A percentile compares a stretch with the other conserved stretches of the same genome.
phyloP scores from a whole-genome alignment of 2,888 invertebrate species.

The Macaria liturata region DNA sequence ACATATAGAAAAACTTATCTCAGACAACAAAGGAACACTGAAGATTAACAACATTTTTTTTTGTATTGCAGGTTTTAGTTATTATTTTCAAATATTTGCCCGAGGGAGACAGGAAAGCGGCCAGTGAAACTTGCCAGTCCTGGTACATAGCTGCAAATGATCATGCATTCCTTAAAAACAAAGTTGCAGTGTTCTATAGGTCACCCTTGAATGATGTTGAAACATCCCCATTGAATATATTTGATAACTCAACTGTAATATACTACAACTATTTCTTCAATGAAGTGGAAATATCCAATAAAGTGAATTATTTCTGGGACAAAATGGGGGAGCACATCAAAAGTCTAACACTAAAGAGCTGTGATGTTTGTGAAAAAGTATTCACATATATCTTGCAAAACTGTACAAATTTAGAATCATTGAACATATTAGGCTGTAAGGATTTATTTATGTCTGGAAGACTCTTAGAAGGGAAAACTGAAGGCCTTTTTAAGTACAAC shows the following conservation, averaged over 20 bases:
- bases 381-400: slow-evolving; percentile 83
- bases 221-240: slow-evolving; percentile 61
- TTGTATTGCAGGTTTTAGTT: slow-evolving; percentile 82
- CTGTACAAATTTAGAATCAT: slow-evolving; percentile 80
- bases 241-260: slow-evolving; percentile 67
- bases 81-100: slow-evolving; percentile 85
- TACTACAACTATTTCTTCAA: slow-evolving; percentile 79
- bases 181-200: slow-evolving; percentile 77
- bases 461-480: slow-evolving; percentile 84
- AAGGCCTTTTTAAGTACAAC: slow-evolving; percentile 72
- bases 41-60: too few relatives aligned
- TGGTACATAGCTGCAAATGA: slow-evolving; percentile 88
- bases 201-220: slow-evolving; percentile 66
- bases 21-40: too few relatives aligned
- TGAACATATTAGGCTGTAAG: slow-evolving; percentile 86
- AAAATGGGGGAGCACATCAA: slow-evolving; percentile 82
- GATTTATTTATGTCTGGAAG: slow-evolving; percentile 90
- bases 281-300: slow-evolving; percentile 80
- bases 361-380: slow-evolving; percentile 85
- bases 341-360: slow-evolving; percentile 81
- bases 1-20: too few relatives aligned
- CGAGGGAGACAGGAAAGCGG: slow-evolving; percentile 85
- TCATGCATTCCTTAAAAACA: slow-evolving; percentile 79
- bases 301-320: slow-evolving; percentile 80
- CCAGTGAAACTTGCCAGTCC: slow-evolving; percentile 84